These are phyloP conservation scores for Choloepus didactylus DNA, from an alignment of 2,797 vertebrate genomes.

Conservation along the genomic window DNA sequence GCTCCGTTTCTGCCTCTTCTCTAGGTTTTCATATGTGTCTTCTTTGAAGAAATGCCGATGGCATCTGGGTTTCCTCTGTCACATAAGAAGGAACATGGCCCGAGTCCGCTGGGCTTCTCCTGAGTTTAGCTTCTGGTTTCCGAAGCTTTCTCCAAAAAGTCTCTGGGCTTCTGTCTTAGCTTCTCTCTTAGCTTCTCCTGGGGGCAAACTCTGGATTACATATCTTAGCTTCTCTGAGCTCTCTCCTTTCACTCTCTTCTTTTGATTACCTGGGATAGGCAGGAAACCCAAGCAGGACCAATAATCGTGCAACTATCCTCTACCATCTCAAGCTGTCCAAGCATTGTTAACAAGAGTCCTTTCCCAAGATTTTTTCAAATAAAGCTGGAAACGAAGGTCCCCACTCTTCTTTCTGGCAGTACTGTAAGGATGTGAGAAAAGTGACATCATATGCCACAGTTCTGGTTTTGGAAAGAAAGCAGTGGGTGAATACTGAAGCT, in stretches of 20 bases:
- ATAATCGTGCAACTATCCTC: background rate
- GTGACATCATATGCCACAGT: background rate
- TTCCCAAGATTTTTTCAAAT: background rate
- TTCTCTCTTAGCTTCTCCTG: no score
- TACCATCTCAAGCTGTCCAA: background rate
- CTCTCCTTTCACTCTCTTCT: no score
- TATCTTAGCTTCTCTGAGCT: no score
- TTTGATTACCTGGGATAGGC: background rate
- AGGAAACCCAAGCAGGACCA: background rate
- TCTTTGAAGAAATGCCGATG: no score
- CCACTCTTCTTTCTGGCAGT: background rate
- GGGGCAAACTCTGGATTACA: no score
- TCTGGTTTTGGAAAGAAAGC: background rate
- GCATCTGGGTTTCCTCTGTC: no score
- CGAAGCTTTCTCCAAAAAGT: no score
- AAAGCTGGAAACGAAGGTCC: background rate
- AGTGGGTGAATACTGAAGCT: background rate
- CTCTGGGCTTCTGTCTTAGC: no score
- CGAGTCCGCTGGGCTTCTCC: no score
- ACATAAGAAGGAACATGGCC: no score
- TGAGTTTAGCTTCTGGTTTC: no score
- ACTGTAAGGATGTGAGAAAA: background rate
- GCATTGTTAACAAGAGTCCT: background rate
- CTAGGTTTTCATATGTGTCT: constrained; percentile 36
- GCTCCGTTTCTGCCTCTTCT: constrained; percentile 72